Evolutionary conservation across 1,140 invertebrate genomes (phyloP), one percentile per base, ranked within the genome.

Genomic region (Drosophila ercepeae): DNA sequence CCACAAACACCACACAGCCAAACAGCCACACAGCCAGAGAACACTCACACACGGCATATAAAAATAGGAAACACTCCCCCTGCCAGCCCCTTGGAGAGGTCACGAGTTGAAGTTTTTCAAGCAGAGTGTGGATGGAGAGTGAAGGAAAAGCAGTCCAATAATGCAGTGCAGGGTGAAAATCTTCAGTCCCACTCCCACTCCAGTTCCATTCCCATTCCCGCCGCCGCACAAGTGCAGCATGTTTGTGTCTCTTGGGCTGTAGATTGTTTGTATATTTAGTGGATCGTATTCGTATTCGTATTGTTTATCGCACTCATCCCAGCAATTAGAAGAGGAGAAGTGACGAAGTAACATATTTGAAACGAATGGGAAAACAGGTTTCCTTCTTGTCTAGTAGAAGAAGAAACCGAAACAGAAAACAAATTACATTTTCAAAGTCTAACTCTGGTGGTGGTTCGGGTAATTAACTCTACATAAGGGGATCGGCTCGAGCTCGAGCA

Each of bases 21-120:
- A 7, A 27, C 8, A 27, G 27, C 9, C 27, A 27, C 25, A 27
- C 6, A 7, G 25, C 25, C 7, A 6, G 2, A 7, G 6, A 7
- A n/a, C 29, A 32, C 0, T 32, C 29, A 32, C 41, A 67, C 44
- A 54, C 71, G 59, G 52, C 69, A 76, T 82, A 57, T 86, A 81
- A 88, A 86, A 86, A 88, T 88, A 86, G 73, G 68, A 75, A 86
- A 69, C 71, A 59, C 77, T 82, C 71, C 68, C 23, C 57, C 50
- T 25, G 36, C 23, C 18, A 14, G 19, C 39, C 67, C 48, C 50
- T 50, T 39, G 59, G 74, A 82, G 82, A 86, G 77, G 82, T 86
- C 82, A 86, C 82, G 82, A 88, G 82, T 82, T 88, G 83, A 86
- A 86, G 75, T 88, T 75, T 64, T 63, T 75, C 70, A 39, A 39